These are phyloP conservation scores for Philereme vetulata DNA, from an alignment of 2,888 invertebrate genomes.

Conservation along the genomic window DNA sequence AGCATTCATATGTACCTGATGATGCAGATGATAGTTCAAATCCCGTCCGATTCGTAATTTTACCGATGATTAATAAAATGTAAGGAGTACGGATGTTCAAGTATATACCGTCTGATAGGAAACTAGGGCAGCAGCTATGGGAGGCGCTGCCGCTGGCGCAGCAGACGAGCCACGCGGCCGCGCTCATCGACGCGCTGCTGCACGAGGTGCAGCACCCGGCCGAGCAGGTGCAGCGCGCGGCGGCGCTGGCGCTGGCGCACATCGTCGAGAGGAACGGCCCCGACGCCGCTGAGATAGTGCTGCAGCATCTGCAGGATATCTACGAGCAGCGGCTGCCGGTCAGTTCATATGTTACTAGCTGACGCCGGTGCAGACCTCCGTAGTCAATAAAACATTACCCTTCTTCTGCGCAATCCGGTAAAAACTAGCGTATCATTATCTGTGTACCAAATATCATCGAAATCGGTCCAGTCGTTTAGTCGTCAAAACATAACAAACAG, in stretches of 20 bases:
- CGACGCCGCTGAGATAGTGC: slow-evolving; percentile 64
- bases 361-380: background rate
- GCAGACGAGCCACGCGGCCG: slow-evolving; percentile 56
- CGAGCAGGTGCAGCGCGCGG: slow-evolving; percentile 92
- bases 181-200: slow-evolving; percentile 84
- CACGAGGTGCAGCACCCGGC: slow-evolving; percentile 91
- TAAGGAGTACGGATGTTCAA: no score
- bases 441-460: no score
- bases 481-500: no score
- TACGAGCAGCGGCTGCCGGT: slow-evolving; percentile 91
- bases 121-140: slow-evolving; percentile 68
- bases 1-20: no score
- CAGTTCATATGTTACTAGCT: slow-evolving; percentile 36
- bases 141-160: slow-evolving; percentile 59
- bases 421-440: no score
- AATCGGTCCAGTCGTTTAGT: no score
- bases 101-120: slow-evolving; percentile 49
- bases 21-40: no score
- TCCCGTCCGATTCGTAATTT: no score
- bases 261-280: slow-evolving; percentile 74
- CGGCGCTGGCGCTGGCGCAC: slow-evolving; percentile 90
- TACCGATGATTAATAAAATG: no score
- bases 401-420: no score
- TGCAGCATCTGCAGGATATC: slow-evolving; percentile 87
- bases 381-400: background rate